These are phyloP conservation scores for Drosophila melanogaster DNA, from an alignment of 1,140 invertebrate species.

Conservation along the genomic window DNA sequence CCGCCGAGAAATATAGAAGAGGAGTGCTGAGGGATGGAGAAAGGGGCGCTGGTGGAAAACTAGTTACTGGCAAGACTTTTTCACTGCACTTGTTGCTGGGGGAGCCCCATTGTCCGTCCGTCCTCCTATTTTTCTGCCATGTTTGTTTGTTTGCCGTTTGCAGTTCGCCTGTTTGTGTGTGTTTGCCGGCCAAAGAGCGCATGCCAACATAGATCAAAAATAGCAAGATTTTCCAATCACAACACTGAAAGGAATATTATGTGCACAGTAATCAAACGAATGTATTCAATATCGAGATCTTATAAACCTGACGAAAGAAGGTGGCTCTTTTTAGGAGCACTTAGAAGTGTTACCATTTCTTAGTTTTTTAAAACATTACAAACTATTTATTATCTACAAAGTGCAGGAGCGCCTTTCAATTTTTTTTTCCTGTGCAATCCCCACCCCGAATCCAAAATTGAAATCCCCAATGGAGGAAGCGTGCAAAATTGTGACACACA, in stretches of 20 bases:
- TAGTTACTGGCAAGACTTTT: constrained; percentile 70
- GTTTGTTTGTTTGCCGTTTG: constrained; percentile 26
- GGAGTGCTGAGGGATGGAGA: neutral
- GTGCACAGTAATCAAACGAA: no score
- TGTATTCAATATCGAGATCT: no score
- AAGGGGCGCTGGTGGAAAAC: constrained; percentile 49
- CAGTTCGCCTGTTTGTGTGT: constrained; percentile 8
- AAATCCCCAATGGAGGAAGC: constrained; percentile 59
- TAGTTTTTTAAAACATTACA: no score
- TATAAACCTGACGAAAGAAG: no score
- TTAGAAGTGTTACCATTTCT: no score
- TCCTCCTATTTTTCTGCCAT: constrained; percentile 23
- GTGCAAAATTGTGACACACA: constrained; percentile 80
- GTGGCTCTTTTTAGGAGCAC: no score
- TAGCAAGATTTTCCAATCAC: constrained; percentile 70
- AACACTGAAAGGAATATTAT: neutral
- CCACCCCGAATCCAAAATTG: constrained; percentile 15
- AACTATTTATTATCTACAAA: no score
- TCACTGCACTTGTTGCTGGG: constrained; percentile 70
- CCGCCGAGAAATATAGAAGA: constrained; percentile 2
- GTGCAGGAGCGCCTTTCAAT: no score
- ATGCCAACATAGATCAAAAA: constrained; percentile 81
- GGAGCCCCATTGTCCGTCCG: constrained; percentile 53
- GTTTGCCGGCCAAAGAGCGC: constrained; percentile 66
- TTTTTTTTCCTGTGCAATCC: constrained; percentile 1